Evolutionary conservation across 2,797 vertebrate genomes (phyloP).

Genomic region (Fistularia tabacaria): DNA sequence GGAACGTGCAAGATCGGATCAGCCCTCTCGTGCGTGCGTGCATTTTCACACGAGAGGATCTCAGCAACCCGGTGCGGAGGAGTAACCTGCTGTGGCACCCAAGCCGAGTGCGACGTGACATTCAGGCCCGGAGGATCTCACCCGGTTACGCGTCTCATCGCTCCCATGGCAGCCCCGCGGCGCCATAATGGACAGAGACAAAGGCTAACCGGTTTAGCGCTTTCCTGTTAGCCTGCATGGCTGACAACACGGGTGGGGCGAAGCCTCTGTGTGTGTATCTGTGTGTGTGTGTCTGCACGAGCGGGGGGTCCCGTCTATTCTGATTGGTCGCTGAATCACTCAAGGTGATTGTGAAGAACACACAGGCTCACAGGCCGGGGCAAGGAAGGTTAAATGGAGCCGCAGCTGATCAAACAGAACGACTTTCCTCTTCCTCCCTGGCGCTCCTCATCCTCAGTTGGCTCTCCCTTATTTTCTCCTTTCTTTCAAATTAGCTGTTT

Average conservation of each 20-base stretch:
- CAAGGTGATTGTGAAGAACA: slow-evolving; percentile 59
- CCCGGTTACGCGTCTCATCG: slow-evolving; percentile 18
- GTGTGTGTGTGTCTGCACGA: slow-evolving; percentile 8
- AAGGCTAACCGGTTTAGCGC: slow-evolving; percentile 41
- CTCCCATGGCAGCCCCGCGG: slow-evolving; percentile 23
- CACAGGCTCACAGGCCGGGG: slow-evolving; percentile 12
- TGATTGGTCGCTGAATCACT: slow-evolving; percentile 71
- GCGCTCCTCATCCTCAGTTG: slow-evolving; percentile 7
- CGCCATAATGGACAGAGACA: slow-evolving; percentile 52
- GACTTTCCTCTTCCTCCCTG: slow-evolving; percentile 7
- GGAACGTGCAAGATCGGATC: slow-evolving; percentile 16
- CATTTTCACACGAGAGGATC: slow-evolving; percentile 5
- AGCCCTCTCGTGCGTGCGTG: no score
- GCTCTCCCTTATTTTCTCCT: no score
- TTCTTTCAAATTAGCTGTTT: neutral
- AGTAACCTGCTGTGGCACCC: slow-evolving; percentile 31
- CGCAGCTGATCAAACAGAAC: slow-evolving; percentile 62
- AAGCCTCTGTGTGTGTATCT: no score
- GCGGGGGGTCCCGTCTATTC: slow-evolving; percentile 59
- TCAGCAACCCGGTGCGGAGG: slow-evolving; percentile 20
- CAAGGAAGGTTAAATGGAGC: slow-evolving; percentile 60
- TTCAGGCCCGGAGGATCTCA: slow-evolving; percentile 42
- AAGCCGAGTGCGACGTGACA: slow-evolving; percentile 28
- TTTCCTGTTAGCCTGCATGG: slow-evolving; percentile 27
- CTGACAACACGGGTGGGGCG: slow-evolving; percentile 2